Percentiles rank a stretch among this genome's conserved stretches.
These are phyloP conservation scores for Phrixothrix hirtus DNA, from an alignment of 2,888 invertebrate species.

Conservation along the genomic window DNA sequence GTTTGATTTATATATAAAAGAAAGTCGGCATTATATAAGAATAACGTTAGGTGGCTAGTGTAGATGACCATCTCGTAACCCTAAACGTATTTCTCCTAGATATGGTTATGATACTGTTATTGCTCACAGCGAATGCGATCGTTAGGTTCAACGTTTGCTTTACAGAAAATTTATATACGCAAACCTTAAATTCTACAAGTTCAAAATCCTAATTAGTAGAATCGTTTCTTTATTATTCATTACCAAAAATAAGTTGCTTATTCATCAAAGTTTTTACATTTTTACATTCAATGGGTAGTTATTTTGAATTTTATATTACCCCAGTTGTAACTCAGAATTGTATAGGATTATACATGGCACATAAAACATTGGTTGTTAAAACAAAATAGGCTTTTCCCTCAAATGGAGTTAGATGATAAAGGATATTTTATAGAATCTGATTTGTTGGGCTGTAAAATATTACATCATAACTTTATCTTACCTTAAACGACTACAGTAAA, in stretches of 20 bases:
- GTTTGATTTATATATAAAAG: conserved; percentile 19
- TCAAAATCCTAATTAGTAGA: too few relatives aligned
- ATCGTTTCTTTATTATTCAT: too few relatives aligned
- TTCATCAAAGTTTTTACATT: too few relatives aligned
- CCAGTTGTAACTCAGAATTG: conserved; percentile 5
- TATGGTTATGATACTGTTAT: conserved; percentile 19
- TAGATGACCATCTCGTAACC: conserved; percentile 22
- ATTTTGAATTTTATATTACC: conserved; percentile 4
- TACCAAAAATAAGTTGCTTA: too few relatives aligned
- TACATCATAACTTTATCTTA: neutral
- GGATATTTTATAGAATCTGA: neutral
- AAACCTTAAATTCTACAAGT: neutral
- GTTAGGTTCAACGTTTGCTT: conserved; percentile 10
- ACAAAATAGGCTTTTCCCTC: neutral
- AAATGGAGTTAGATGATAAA: neutral
- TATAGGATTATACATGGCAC: conserved; percentile 14
- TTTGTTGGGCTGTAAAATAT: neutral
- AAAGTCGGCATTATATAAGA: conserved; percentile 13
- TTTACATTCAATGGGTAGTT: too few relatives aligned
- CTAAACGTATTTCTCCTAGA: conserved; percentile 19
- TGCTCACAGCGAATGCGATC: conserved; percentile 9
- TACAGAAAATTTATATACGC: neutral
- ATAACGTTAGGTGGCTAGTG: conserved; percentile 18
- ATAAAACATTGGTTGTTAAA: conserved; percentile 8
- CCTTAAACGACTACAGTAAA: too few relatives aligned